These are phyloP conservation scores for Nephrotoma flavescens DNA, from an alignment of 2,888 invertebrate species.

Conservation along the genomic window DNA sequence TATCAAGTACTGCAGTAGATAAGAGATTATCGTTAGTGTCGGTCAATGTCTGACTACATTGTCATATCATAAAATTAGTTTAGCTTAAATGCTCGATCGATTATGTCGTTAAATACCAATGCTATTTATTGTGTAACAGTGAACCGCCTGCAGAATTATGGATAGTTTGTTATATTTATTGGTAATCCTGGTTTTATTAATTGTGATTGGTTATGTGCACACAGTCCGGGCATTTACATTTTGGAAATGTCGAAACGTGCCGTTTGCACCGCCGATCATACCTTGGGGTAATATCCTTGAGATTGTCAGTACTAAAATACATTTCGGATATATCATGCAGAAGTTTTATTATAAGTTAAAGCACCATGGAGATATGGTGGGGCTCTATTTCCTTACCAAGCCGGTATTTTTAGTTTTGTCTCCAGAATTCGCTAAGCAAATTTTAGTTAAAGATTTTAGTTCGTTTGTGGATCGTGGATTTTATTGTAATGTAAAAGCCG, in stretches of 20 bases:
- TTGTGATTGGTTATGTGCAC: neutral
- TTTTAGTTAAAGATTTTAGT: constrained; percentile 9
- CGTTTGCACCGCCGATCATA: neutral
- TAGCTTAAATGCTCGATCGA: neutral
- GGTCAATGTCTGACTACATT: no score
- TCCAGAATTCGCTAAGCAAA: constrained; percentile 8
- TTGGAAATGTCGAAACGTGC: neutral
- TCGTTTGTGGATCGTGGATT: constrained; percentile 9
- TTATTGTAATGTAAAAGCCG: constrained; percentile 10
- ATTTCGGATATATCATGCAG: constrained; percentile 6
- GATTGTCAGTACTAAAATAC: neutral
- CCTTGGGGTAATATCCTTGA: constrained; percentile 1
- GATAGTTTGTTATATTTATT: neutral
- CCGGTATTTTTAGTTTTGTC: constrained; percentile 7
- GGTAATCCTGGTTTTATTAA: neutral
- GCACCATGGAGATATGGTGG: constrained; percentile 12
- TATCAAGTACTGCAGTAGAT: no score
- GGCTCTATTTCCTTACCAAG: constrained; percentile 7
- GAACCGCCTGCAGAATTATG: neutral
- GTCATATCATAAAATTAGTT: neutral
- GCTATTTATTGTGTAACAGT: neutral
- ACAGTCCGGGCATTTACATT: neutral
- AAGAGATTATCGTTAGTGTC: no score
- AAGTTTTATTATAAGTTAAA: constrained; percentile 7
- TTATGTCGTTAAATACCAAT: neutral